phyloP scores from a whole-genome alignment of 2,888 invertebrate genomes.

The Drosophila nr. perissopoda region DNA sequence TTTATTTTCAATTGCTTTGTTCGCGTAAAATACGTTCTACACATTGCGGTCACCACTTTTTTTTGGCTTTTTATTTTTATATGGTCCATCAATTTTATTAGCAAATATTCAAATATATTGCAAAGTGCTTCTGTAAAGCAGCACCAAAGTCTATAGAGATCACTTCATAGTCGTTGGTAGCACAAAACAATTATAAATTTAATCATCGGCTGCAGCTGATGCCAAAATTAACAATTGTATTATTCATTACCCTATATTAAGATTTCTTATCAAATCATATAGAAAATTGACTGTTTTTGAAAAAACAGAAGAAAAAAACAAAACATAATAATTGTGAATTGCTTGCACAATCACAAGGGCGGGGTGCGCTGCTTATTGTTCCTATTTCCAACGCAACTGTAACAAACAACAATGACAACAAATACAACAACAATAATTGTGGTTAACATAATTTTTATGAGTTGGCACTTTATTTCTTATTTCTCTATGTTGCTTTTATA shows the following conservation, averaged over 20 bases:
- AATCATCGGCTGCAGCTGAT: conserved; percentile 5
- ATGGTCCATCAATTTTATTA: conserved; percentile 43
- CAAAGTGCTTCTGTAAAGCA: conserved; percentile 10
- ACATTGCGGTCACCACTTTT: conserved; percentile 52
- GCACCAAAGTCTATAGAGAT: conserved; percentile 21
- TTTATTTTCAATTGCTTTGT: conserved; percentile 38
- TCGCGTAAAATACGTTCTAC: conserved; percentile 45
- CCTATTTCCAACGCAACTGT: conserved; percentile 52
- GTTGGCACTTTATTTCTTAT: conserved; percentile 62
- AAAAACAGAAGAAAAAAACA: conserved; percentile 16
- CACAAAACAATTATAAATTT: conserved; percentile 16
- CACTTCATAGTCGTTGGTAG: neutral
- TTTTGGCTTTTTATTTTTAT: conserved; percentile 25
- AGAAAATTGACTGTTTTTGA: conserved; percentile 13
- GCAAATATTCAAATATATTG: conserved; percentile 23
- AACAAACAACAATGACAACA: conserved; percentile 60
- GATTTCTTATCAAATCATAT: neutral
- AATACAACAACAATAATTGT: conserved; percentile 26
- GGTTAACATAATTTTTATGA: conserved; percentile 70
- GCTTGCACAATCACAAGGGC: conserved; percentile 56
- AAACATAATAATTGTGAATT: conserved; percentile 24
- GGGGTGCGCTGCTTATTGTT: conserved; percentile 37
- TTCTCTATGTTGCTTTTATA: conserved; percentile 14
- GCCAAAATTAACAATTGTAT: neutral
- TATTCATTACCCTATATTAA: neutral